Conservation (phyloP, 1,140 invertebrate genomes). For the Prorops nasuta region DNA sequence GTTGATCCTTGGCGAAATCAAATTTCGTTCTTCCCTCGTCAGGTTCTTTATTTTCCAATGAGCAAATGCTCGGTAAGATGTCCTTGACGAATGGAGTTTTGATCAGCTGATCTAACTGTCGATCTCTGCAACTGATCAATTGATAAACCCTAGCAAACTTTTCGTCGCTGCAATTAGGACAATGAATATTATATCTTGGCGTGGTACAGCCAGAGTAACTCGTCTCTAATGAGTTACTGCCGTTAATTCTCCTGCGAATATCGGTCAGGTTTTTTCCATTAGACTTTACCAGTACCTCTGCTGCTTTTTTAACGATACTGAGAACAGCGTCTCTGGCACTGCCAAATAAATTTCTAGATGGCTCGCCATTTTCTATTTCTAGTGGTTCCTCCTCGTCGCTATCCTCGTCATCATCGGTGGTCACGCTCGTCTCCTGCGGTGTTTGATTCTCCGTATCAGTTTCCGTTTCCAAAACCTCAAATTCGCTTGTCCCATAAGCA, state of each 20-base stretch:
- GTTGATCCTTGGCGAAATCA: constrained; percentile 20
- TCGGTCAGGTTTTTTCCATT: constrained; percentile 56
- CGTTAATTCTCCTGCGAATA: constrained; percentile 43
- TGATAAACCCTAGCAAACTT: constrained; percentile 66
- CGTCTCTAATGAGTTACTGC: constrained; percentile 23
- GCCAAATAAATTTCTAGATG: constrained; percentile 71
- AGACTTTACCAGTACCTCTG: constrained; percentile 74
- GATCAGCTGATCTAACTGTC: constrained; percentile 59
- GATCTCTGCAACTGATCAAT: constrained; percentile 64
- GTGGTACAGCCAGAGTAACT: constrained; percentile 57
- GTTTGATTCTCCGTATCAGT: constrained; percentile 58
- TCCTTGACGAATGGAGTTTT: constrained; percentile 58
- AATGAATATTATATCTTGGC: constrained; percentile 69
- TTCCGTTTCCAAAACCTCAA: constrained; percentile 82
- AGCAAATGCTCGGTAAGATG: constrained; percentile 56
- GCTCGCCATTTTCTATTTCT: constrained; percentile 50
- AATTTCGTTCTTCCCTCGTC: constrained; percentile 24
- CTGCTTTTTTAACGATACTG: constrained; percentile 85
- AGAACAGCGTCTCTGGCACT: constrained; percentile 82
- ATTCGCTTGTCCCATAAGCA: constrained; percentile 88
- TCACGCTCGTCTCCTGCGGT: constrained; percentile 46
- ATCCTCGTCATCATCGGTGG: constrained; percentile 60
- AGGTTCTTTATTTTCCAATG: constrained; percentile 43
- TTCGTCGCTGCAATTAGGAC: constrained; percentile 68
- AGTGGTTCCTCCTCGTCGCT: constrained; percentile 56